A percentile compares a stretch with the other conserved stretches of the same genome.
phyloP scores from a whole-genome alignment of 2,888 invertebrate genomes.

The Salpingus planirostris region DNA sequence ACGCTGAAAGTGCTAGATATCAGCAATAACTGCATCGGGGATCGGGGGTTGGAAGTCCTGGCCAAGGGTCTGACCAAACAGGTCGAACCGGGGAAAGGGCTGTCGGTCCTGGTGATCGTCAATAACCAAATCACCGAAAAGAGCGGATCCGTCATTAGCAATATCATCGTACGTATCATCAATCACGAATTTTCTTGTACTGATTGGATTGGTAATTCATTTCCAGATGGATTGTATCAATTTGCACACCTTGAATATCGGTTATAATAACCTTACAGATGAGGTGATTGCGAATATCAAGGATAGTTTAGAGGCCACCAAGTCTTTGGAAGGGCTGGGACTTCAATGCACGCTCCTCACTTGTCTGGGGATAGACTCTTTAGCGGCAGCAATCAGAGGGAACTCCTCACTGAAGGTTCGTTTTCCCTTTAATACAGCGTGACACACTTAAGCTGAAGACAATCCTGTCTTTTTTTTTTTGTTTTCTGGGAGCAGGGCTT shows the following conservation, averaged over 20 bases:
- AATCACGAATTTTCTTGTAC: too few relatives aligned
- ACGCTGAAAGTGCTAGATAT: constrained; percentile 34
- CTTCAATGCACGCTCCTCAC: constrained; percentile 35
- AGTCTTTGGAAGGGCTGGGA: constrained; percentile 34
- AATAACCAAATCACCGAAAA: constrained; percentile 37
- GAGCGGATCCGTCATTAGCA: constrained; percentile 31
- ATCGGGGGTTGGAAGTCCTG: constrained; percentile 34
- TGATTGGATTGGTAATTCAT: neutral
- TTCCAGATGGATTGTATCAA: constrained; percentile 30
- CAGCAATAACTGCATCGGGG: constrained; percentile 37
- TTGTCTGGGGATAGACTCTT: constrained; percentile 29
- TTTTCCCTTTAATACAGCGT: too few relatives aligned
- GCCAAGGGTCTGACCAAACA: constrained; percentile 33
- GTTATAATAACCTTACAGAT: constrained; percentile 36
- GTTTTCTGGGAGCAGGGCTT: too few relatives aligned
- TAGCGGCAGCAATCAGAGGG: constrained; percentile 29
- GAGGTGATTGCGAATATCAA: constrained; percentile 28
- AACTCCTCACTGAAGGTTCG: constrained; percentile 30
- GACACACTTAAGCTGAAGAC: too few relatives aligned
- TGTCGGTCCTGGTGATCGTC: constrained; percentile 34
- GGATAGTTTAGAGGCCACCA: constrained; percentile 24
- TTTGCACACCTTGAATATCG: constrained; percentile 34
- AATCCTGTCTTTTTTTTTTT: too few relatives aligned
- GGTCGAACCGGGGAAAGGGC: constrained; percentile 22
- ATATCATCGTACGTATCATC: constrained; percentile 33